Evolutionary conservation across 1,140 invertebrate species (phyloP).

Genomic region (Cotesia vestalis): DNA sequence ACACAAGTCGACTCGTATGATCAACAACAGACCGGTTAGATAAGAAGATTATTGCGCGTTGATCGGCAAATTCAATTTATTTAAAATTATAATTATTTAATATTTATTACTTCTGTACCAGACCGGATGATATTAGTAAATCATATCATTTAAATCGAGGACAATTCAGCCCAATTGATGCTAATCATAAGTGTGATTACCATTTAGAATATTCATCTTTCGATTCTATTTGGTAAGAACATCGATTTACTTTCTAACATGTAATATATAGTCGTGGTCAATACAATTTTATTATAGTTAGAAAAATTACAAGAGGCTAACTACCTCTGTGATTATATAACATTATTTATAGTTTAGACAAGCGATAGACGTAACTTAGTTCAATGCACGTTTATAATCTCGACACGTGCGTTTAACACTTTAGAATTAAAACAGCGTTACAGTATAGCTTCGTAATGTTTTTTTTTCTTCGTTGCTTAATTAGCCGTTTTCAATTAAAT

Average conservation of each 20-base stretch:
- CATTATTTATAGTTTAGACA: constrained; percentile 49
- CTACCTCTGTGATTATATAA: constrained; percentile 44
- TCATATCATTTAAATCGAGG: constrained; percentile 13
- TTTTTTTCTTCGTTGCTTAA: no score
- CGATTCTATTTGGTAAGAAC: not conserved
- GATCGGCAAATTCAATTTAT: not conserved
- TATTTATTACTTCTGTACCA: no score
- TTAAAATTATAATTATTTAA: no score
- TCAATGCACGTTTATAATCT: constrained; percentile 2
- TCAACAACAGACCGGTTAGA: constrained; percentile 15
- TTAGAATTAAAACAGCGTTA: no score
- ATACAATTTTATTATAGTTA: not conserved
- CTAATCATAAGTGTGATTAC: constrained; percentile 12
- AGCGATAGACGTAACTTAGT: constrained; percentile 41
- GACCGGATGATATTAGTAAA: not conserved
- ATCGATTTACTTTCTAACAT: not conserved
- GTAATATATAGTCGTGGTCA: no score
- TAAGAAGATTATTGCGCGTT: constrained; percentile 23
- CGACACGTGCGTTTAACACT: not conserved
- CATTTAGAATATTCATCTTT: constrained; percentile 14
- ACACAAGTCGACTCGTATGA: constrained; percentile 9
- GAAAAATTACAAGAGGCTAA: constrained; percentile 21
- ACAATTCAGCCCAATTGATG: constrained; percentile 22
- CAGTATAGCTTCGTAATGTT: no score
- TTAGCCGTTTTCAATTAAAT: no score